phyloP scores from a whole-genome alignment of 2,797 vertebrate species.

The Micrastur ruficollis region DNA sequence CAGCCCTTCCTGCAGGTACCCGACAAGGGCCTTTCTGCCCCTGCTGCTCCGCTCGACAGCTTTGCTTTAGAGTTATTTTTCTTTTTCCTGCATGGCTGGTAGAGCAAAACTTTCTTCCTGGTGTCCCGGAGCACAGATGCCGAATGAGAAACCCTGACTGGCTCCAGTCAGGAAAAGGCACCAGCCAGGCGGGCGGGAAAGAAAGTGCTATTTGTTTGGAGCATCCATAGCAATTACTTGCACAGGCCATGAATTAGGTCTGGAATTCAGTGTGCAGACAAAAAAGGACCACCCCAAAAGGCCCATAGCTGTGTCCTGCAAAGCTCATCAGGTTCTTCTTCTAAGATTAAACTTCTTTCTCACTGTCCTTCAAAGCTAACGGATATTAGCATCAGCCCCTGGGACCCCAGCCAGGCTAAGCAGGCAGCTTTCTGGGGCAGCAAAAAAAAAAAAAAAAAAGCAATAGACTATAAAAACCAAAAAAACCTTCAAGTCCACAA shows the following conservation, averaged over 20 bases:
- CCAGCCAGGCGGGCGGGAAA: background rate
- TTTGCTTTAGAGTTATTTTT: background rate
- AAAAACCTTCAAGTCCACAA: background rate
- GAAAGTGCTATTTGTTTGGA: conserved; percentile 29
- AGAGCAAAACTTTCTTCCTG: background rate
- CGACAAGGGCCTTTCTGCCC: background rate
- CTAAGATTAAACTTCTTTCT: background rate
- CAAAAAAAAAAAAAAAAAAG: background rate
- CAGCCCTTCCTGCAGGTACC: background rate
- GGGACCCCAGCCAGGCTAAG: background rate
- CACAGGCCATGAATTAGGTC: background rate
- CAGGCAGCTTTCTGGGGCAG: background rate
- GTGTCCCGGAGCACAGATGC: background rate
- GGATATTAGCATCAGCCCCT: background rate
- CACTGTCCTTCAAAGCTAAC: background rate
- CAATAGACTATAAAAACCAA: background rate
- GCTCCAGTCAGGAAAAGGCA: background rate
- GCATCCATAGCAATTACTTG: conserved; percentile 14
- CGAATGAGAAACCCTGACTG: background rate
- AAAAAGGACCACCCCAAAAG: background rate
- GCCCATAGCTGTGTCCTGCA: background rate
- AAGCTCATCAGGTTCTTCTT: background rate
- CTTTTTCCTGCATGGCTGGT: background rate
- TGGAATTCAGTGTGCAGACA: background rate
- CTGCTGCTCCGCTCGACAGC: background rate